Evolutionary conservation across 1,140 invertebrate species (phyloP), one percentile per base, ranked within the genome.

Genomic region (Drosophila obscura): DNA sequence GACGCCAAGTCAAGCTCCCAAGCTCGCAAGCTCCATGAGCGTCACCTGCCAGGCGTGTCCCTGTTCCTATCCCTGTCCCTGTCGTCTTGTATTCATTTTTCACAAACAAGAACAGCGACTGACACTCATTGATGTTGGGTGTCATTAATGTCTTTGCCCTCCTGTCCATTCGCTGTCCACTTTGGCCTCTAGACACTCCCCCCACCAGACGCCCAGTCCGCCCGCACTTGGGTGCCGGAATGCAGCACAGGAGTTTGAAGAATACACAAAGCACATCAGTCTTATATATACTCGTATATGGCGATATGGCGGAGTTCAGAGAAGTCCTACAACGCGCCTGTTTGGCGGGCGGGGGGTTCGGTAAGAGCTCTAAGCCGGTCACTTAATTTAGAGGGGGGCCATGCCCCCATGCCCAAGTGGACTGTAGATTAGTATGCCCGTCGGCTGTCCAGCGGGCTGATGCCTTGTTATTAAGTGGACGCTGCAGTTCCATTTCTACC

Each of bases 101-200:
- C 81, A 88, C 55, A 50, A 63, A 62, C 58, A 44, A 46, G 7
- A 39, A 16, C 73, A 63, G 62, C 68, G 60, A 69, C 39, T 78
- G 79, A 76, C 81, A 73, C 73, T 80, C 83, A 87, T 88, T 74
- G 83, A 88, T 88, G 80, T 80, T 59, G 72, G 58, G 50, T 82
- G 74, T 82, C 80, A 75, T 63, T 61, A 57, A 53, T 56, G 76
- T 65, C 56, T 53, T 69, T 68, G 67, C 53, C 51, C 60, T 49
- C 48, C 63, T 72, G 75, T 83, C 76, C 69, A 59, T 73, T 76
- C 26, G 57, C 65, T 80, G 72, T 58, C 75, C 59, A 56, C 65
- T 66, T 65, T 76, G 52, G 26, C 67, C 49, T 43, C 41, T 43
- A 24, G 22, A 0, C 22, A 24, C 22, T 0, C 2, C 19, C 19